Conservation (phyloP, 2,888 invertebrate genomes). For the Drosophila siamana region DNA sequence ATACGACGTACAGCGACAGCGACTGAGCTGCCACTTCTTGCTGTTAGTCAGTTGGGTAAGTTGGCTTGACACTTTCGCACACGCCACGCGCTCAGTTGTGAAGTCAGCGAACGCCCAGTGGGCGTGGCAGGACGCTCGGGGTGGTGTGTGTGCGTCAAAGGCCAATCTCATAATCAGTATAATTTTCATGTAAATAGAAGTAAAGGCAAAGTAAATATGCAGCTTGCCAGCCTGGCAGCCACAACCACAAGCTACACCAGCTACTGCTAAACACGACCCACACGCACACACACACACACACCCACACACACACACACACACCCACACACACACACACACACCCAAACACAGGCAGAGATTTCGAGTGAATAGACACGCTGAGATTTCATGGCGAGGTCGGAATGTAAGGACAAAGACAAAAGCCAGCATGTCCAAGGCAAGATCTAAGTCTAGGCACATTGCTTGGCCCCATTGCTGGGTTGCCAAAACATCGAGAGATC, state of each 20-base stretch:
- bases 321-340: conserved; percentile 12
- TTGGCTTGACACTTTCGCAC: conserved; percentile 28
- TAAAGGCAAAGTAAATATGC: conserved; percentile 52
- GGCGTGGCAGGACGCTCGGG: conserved; percentile 46
- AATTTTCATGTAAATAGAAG: conserved; percentile 71
- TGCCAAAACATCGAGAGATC: conserved; percentile 51
- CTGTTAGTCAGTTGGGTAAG: not conserved
- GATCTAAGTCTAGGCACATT: conserved; percentile 38
- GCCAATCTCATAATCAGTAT: conserved; percentile 78
- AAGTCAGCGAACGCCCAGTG: conserved; percentile 35
- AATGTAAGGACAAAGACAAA: conserved; percentile 56
- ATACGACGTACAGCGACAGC: not conserved
- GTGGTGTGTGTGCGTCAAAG: conserved; percentile 32
- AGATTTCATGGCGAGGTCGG: conserved; percentile 60
- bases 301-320: conserved; percentile 15
- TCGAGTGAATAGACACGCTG: conserved; percentile 32
- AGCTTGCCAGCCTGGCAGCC: conserved; percentile 13
- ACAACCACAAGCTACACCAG: not conserved
- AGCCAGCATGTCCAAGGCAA: conserved; percentile 62
- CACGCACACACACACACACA: conserved; percentile 2
- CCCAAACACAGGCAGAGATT: conserved; percentile 4
- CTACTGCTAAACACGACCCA: conserved; percentile 19
- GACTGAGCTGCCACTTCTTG: conserved; percentile 4
- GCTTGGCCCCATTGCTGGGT: conserved; percentile 43
- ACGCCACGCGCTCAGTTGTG: conserved; percentile 3